Base-by-base conservation (phyloP, 2,113 vertebrate genomes). In the Grus americana region DNA sequence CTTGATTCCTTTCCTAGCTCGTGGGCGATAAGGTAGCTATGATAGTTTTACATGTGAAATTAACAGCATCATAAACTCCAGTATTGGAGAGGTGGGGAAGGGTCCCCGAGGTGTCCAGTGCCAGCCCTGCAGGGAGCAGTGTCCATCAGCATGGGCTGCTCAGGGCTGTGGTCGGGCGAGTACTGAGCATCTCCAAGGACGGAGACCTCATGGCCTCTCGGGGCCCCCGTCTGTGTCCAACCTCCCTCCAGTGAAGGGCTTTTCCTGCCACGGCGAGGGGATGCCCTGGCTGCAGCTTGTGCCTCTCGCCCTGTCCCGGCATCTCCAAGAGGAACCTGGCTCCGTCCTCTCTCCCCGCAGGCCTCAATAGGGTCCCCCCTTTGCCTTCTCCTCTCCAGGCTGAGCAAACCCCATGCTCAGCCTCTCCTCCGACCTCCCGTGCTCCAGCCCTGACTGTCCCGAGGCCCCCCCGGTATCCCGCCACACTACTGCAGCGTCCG, bases 171-270 rank as follows among this genome's bases (percentile, higher is more conserved):
- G 34, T 15, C 3, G 9, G 7, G 16, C 1, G 3, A 67, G 40
- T 9, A 20, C 50, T 30, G 34, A 67, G 63, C 7, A 2, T 18
- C 34, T 11, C 24, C 50, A 15, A 18, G 26, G 20, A 15, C 34
- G 30, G 63, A 57, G 52, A 24, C 42, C 26, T 52, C 52, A 46
- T 2, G 1, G 42, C 20, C 30, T 26, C 49, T 21, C 1, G 0
- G 0, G 50, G 21, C 10, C 30, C 14, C 1, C 0, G 24, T 10
- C 2, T 0, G 4, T 36, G 24, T 10, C 30, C 9, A 1, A 27
- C 24, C 34, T 9, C 5, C 34, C 34, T 46, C 27, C 1, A 1
- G 42, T 18, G 18, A 47, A 40, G 46, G 57, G 36, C 46, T 50
- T 50, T 27, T 50, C 22, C 80, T n/a, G 36, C 36, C 15, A 18